phyloP scores from a whole-genome alignment of 2,888 invertebrate species.

The Zaprionus bogoriensis region DNA sequence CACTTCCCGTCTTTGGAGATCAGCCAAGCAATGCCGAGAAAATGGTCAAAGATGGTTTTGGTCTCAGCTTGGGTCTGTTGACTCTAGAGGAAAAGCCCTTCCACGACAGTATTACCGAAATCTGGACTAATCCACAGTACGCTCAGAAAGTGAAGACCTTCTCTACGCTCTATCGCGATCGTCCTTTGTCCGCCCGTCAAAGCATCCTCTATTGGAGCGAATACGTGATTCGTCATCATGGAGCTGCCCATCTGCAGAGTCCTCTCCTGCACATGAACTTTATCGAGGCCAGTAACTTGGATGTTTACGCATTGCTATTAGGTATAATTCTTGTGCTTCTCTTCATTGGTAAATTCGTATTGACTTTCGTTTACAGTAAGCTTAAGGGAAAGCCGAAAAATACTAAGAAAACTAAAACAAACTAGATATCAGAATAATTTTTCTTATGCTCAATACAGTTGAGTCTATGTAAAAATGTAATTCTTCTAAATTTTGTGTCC shows the following conservation, averaged over 20 bases:
- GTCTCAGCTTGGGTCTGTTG: slow-evolving; percentile 49
- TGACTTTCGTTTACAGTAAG: slow-evolving; percentile 8
- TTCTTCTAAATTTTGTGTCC: too few relatives aligned
- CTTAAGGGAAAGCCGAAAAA: neutral
- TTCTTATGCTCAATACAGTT: too few relatives aligned
- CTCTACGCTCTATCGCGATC: slow-evolving; percentile 84
- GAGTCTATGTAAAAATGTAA: too few relatives aligned
- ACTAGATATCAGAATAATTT: neutral
- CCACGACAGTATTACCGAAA: slow-evolving; percentile 46
- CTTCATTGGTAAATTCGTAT: neutral
- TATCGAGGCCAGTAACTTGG: slow-evolving; percentile 83
- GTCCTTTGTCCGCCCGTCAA: slow-evolving; percentile 84
- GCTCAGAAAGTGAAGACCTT: slow-evolving; percentile 78
- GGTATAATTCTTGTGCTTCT: neutral
- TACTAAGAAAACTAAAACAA: neutral
- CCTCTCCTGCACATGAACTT: slow-evolving; percentile 83
- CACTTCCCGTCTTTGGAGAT: slow-evolving; percentile 79
- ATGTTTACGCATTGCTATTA: slow-evolving; percentile 79
- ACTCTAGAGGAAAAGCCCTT: slow-evolving; percentile 60
- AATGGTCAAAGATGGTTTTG: slow-evolving; percentile 69
- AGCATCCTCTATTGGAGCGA: slow-evolving; percentile 85
- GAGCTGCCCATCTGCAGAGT: slow-evolving; percentile 84
- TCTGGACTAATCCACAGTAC: slow-evolving; percentile 70
- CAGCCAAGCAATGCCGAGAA: slow-evolving; percentile 68
- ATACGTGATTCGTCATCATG: slow-evolving; percentile 85